phyloP scores from a whole-genome alignment of 1,140 invertebrate genomes.

The Atta colombica region DNA sequence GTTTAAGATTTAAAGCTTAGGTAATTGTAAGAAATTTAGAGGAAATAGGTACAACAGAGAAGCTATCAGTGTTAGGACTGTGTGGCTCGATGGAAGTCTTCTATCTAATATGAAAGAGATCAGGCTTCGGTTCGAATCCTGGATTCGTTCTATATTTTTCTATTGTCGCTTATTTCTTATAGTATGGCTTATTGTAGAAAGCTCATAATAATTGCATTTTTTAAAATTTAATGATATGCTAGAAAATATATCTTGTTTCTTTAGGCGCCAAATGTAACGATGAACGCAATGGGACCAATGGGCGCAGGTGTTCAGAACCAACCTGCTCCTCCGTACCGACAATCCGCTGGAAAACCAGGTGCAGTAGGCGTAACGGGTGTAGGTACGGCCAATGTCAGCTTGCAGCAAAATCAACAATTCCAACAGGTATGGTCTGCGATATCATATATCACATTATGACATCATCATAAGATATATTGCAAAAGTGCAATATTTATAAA shows the following conservation, averaged over 20 bases:
- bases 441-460: background rate
- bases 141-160: too few species aligned
- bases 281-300: slow-evolving; percentile 89
- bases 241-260: slow-evolving; percentile 45
- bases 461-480: background rate
- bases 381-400: slow-evolving; percentile 82
- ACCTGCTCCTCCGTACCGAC: slow-evolving; percentile 88
- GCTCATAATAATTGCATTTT: background rate
- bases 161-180: too few species aligned
- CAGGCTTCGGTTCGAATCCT: too few species aligned
- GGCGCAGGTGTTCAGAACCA: slow-evolving; percentile 86
- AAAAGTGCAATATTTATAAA: slow-evolving; percentile 6
- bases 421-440: slow-evolving; percentile 85
- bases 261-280: slow-evolving; percentile 90
- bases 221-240: background rate
- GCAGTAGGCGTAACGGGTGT: slow-evolving; percentile 83
- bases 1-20: too few species aligned
- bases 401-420: slow-evolving; percentile 88
- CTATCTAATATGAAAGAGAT: too few species aligned
- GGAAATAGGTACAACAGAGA: too few species aligned
- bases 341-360: slow-evolving; percentile 84
- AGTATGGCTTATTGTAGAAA: too few species aligned
- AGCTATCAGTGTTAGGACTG: too few species aligned
- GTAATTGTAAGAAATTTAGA: too few species aligned
- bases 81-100: too few species aligned